Evolutionary conservation across 2,113 vertebrate species (phyloP).

Genomic region (Eublepharis macularius): DNA sequence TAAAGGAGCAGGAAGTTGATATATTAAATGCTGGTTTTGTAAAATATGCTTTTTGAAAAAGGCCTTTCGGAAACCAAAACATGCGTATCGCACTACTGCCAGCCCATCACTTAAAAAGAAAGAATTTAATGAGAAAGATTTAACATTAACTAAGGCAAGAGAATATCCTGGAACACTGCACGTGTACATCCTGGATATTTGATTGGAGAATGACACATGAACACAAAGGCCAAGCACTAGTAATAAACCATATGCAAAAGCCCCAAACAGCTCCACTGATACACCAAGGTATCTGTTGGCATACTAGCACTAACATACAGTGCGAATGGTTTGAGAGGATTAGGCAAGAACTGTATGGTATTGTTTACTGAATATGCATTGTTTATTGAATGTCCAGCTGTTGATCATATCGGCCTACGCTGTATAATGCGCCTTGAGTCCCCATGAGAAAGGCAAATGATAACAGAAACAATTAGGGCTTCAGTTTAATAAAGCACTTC

Average conservation of each 20-base stretch:
- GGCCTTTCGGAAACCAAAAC: neutral
- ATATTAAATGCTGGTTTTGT: neutral
- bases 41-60: neutral
- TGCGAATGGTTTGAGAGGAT: neutral
- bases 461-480: neutral
- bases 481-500: neutral
- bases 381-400: too few relatives aligned
- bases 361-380: too few relatives aligned
- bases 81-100: neutral
- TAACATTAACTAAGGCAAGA: neutral
- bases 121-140: constrained; percentile 13
- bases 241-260: neutral
- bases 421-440: too few relatives aligned
- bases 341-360: too few relatives aligned
- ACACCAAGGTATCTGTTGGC: neutral
- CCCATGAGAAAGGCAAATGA: too few relatives aligned
- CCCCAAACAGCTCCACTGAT: neutral
- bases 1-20: neutral
- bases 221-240: neutral
- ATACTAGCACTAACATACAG: neutral
- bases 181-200: neutral
- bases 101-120: neutral
- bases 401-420: too few relatives aligned
- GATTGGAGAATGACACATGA: neutral
- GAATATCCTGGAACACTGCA: constrained; percentile 4